Conservation (phyloP, 1,140 invertebrate species). For the Camponotus floridanus region DNA sequence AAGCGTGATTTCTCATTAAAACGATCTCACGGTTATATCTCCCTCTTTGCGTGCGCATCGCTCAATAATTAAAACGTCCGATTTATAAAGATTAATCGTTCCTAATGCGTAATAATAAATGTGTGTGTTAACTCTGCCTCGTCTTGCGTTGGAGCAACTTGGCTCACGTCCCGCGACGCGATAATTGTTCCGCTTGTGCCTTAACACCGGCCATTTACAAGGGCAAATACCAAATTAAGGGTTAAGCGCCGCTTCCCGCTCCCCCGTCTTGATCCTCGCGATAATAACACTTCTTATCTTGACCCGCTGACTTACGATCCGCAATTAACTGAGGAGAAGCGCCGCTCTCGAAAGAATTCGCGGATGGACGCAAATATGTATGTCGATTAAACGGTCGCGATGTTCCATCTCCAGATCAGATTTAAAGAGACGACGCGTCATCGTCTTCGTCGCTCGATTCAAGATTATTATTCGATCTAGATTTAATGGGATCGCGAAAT, state of each 20-base stretch:
- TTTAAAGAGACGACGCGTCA: slow-evolving; percentile 38
- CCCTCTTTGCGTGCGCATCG: neutral
- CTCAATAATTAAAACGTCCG: slow-evolving; percentile 52
- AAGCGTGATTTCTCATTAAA: slow-evolving; percentile 20
- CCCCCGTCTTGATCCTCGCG: neutral
- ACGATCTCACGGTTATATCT: slow-evolving; percentile 28
- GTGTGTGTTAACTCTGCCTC: slow-evolving; percentile 5
- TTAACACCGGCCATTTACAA: slow-evolving; percentile 55
- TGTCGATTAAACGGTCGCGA: slow-evolving; percentile 63
- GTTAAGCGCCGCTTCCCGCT: slow-evolving; percentile 34
- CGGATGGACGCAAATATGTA: slow-evolving; percentile 57
- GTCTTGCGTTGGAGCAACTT: neutral
- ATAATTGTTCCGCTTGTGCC: slow-evolving; percentile 53
- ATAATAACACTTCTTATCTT: slow-evolving; percentile 60
- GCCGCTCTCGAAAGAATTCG: neutral
- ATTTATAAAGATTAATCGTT: slow-evolving; percentile 60
- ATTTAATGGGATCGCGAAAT: slow-evolving; percentile 74
- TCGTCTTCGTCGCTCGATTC: slow-evolving; percentile 42
- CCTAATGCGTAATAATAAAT: slow-evolving; percentile 58
- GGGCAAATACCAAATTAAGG: slow-evolving; percentile 57
- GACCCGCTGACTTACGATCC: slow-evolving; percentile 42
- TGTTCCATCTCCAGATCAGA: slow-evolving; percentile 10
- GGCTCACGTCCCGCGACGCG: slow-evolving; percentile 43
- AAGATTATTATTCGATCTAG: slow-evolving; percentile 57
- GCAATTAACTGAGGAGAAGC: neutral